Percentiles rank a stretch among this genome's conserved stretches.
Evolutionary conservation across 2,113 vertebrate genomes (phyloP).

Genomic region (Leptosomus discolor): DNA sequence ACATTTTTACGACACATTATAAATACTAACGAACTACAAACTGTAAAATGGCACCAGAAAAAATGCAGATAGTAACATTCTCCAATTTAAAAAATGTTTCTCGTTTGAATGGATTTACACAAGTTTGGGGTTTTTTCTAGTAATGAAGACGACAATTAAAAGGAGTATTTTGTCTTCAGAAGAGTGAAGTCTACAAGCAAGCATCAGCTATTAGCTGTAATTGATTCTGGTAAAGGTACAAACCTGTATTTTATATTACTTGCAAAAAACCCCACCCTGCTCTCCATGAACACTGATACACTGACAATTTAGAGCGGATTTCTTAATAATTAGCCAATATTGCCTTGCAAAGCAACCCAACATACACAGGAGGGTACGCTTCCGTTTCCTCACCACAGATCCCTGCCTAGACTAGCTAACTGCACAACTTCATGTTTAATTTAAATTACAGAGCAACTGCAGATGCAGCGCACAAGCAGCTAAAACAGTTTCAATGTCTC

Average conservation of each 20-base stretch:
- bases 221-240: neutral
- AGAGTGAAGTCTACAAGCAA: neutral
- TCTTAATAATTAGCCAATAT: neutral
- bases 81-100: neutral
- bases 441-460: neutral
- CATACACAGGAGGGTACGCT: neutral
- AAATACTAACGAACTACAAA: neutral
- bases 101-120: neutral
- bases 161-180: neutral
- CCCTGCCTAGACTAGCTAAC: neutral
- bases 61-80: neutral
- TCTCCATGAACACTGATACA: neutral
- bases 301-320: neutral
- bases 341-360: neutral
- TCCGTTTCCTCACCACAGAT: neutral
- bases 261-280: fast-evolving
- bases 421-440: neutral
- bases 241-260: neutral
- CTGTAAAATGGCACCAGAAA: neutral
- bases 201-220: neutral
- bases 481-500: neutral
- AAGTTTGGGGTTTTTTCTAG: neutral
- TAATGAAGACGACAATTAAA: neutral
- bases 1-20: neutral
- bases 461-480: neutral